Evolutionary conservation across 2,888 invertebrate species (phyloP), one percentile per base, ranked within the genome.

Genomic region (Hydroisotoma schaefferi): DNA sequence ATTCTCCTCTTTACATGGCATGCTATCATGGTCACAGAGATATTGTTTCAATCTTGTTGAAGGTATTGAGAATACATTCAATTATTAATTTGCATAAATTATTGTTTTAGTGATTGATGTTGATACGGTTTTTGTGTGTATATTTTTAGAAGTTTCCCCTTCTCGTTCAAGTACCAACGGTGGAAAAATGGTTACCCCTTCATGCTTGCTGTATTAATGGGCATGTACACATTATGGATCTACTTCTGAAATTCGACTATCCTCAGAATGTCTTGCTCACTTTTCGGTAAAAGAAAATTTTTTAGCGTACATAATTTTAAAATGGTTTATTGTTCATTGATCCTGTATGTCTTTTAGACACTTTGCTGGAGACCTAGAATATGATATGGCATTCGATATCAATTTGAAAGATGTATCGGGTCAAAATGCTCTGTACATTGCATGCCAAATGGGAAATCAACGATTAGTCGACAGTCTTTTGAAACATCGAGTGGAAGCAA

Each of bases 201-300:
- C 97, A 97, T 80, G 93, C 94, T 6, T 92, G 93, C 43, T 88
- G 89, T 65, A 90, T 93, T 74, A 90, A 91, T 73, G 93, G 92
- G 0, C 92, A 94, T 76, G 81, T 85, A 26, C 75, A 83, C 12
- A 80, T 94, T 29, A 83, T 94, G 57, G 87, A 90, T 58, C 78
- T 88, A 55, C 80, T 98, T 12, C 83, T 97, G 12, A 75, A 77
- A 46, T 89, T 86, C 76, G 82, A 86, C 0, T 97, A 95, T 79
- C 92, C 94, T 0, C 81, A 84, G 28, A 78, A 83, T 72, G 76
- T 87, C 53, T 78, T 85, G 74, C 81, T 82, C 64, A 83, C 82
- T 73, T 86, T 81, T 73, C 80, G 78, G 82, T 82, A 8, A 5
- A 29, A 27, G 8, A 10, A 33, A 33, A 33, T 15, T 33, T 33